phyloP scores from a whole-genome alignment of 2,797 vertebrate species.

The Botia almorhae region DNA sequence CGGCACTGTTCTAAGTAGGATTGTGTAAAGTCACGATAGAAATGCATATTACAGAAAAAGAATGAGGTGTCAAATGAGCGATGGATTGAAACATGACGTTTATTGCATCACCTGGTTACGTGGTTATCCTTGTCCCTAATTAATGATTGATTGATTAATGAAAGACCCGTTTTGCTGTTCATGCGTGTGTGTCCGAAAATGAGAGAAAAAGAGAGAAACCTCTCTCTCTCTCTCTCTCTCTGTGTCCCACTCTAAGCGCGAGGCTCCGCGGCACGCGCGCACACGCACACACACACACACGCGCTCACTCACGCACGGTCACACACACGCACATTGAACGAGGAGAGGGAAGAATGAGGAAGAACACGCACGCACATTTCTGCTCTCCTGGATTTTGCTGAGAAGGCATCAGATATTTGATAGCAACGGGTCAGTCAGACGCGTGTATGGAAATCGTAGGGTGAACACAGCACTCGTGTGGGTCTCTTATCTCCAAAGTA shows the following conservation, averaged over 20 bases:
- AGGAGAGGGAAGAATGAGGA: conserved; percentile 79
- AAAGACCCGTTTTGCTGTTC: not conserved
- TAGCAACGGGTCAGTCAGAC: conserved; percentile 69
- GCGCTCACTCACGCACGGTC: not conserved
- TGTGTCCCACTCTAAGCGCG: conserved; percentile 24
- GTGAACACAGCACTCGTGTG: conserved; percentile 32
- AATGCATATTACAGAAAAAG: not conserved
- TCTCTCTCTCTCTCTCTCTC: conserved; percentile 1
- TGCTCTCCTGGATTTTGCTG: conserved; percentile 77
- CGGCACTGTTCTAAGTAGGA: too few relatives aligned
- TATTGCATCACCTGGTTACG: conserved; percentile 13
- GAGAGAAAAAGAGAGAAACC: not conserved
- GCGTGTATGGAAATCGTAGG: conserved; percentile 74
- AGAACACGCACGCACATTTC: conserved; percentile 74
- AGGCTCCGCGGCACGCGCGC: conserved; percentile 37
- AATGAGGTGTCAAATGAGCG: conserved; percentile 4
- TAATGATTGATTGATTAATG: conserved; percentile 28
- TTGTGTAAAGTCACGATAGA: not conserved
- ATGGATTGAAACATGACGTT: conserved; percentile 1
- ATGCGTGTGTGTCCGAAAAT: not conserved
- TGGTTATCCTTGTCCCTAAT: not conserved
- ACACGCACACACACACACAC: conserved; percentile 3
- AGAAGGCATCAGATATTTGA: conserved; percentile 75
- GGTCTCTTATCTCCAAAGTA: conserved; percentile 69
- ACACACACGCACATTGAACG: conserved; percentile 31